Evolutionary conservation across 2,797 vertebrate genomes (phyloP).

Genomic region (Malacoctenus gilli): DNA sequence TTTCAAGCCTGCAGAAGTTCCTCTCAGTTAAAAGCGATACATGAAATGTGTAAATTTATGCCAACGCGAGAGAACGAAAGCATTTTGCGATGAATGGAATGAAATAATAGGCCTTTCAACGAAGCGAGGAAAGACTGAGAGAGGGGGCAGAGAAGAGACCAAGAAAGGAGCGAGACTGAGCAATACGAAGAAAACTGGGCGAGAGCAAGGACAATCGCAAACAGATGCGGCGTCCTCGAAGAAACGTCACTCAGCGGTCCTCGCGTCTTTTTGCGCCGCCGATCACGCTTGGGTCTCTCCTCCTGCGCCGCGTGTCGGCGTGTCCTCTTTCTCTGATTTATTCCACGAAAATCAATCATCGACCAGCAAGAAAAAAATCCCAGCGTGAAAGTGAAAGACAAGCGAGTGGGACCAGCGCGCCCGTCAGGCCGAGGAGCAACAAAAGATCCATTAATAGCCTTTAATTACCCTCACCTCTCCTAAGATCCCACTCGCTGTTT

Average conservation of each 20-base stretch:
- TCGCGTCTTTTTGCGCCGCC: no score
- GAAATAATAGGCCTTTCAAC: background rate
- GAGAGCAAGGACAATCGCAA: no score
- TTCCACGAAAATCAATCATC: no score
- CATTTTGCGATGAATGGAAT: background rate
- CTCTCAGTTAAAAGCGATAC: background rate
- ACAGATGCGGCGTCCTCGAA: no score
- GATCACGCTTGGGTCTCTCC: no score
- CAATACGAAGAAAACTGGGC: no score
- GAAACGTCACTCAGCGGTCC: no score
- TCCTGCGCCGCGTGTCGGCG: no score
- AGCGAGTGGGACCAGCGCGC: background rate
- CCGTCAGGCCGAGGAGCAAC: slow-evolving; percentile 19
- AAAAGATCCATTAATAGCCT: slow-evolving; percentile 46
- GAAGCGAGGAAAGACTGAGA: background rate
- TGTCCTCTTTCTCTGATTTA: no score
- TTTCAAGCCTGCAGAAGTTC: background rate
- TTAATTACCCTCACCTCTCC: slow-evolving; percentile 56
- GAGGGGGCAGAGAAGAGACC: background rate
- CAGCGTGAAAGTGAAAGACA: no score
- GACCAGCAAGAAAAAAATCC: no score
- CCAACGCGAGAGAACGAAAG: background rate
- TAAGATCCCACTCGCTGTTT: slow-evolving; percentile 35
- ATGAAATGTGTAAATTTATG: background rate
- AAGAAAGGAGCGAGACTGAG: no score